A percentile compares a stretch with the other conserved stretches of the same genome.
Conservation (phyloP, 2,113 vertebrate species). For the Ia io region DNA sequence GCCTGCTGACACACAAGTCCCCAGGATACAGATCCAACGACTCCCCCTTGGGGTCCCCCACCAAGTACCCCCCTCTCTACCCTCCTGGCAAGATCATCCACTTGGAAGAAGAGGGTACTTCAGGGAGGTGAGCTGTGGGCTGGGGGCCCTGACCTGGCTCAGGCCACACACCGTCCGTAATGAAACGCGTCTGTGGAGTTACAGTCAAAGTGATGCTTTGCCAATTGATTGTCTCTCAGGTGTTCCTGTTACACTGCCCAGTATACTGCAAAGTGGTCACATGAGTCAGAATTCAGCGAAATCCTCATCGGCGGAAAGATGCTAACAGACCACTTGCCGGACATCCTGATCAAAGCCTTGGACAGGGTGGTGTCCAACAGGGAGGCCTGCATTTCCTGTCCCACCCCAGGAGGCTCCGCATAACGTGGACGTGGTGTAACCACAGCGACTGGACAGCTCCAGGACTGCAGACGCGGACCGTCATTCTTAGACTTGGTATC, state of each 20-base stretch:
- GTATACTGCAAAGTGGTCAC: slow-evolving; percentile 89
- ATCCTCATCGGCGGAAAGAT: slow-evolving; percentile 96
- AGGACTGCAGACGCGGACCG: neutral
- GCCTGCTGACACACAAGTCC: slow-evolving; percentile 86
- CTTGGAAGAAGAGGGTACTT: slow-evolving; percentile 88
- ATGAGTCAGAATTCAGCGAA: slow-evolving; percentile 87
- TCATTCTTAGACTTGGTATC: neutral
- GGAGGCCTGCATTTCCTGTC: slow-evolving; percentile 83
- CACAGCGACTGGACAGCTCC: fast-evolving
- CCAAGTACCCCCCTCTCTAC: slow-evolving; percentile 88
- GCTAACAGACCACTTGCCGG: slow-evolving; percentile 95
- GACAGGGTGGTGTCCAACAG: slow-evolving; percentile 83
- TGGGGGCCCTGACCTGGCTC: fast-evolving
- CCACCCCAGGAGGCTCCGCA: slow-evolving; percentile 37
- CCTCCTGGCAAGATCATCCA: slow-evolving; percentile 94
- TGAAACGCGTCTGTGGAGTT: fast-evolving
- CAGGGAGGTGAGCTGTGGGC: slow-evolving; percentile 83
- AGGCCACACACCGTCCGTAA: fast-evolving
- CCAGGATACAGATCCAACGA: slow-evolving; percentile 88
- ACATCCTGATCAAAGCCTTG: slow-evolving; percentile 88
- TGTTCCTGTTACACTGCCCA: slow-evolving; percentile 86
- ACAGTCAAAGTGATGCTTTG: fast-evolving
- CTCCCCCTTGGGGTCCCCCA: slow-evolving; percentile 79
- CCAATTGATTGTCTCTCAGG: slow-evolving; percentile 67
- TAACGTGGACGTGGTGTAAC: neutral